Conservation (phyloP, 2,888 invertebrate species). For the Geotrupes spiniger region DNA sequence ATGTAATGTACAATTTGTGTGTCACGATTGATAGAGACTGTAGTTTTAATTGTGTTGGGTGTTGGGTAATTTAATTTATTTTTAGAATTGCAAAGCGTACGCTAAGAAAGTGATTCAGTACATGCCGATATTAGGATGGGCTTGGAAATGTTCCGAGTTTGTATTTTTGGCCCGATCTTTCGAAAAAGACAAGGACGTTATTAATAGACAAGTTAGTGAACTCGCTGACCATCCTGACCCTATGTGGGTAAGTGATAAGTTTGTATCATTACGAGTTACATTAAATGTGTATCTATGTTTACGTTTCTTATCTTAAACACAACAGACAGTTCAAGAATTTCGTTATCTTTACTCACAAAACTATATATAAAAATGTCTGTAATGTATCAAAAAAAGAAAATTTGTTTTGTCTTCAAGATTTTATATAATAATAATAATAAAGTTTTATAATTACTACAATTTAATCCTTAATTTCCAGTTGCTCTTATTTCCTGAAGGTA, state of each 20-base stretch:
- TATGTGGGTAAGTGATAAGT: slow-evolving; percentile 68
- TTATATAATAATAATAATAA: too few species aligned
- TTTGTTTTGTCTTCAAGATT: too few species aligned
- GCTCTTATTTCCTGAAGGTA: slow-evolving; percentile 89
- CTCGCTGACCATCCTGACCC: slow-evolving; percentile 87
- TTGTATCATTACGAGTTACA: too few species aligned
- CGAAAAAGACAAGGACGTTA: slow-evolving; percentile 84
- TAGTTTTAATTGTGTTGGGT: slow-evolving; percentile 4
- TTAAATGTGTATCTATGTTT: too few species aligned
- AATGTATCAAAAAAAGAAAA: too few species aligned
- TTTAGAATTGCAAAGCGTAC: slow-evolving; percentile 90
- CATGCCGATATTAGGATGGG: slow-evolving; percentile 92
- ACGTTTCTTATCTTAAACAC: too few species aligned
- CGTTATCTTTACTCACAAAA: too few species aligned
- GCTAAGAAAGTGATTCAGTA: slow-evolving; percentile 90
- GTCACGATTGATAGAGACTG: too few species aligned
- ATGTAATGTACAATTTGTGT: too few species aligned
- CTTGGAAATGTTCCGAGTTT: slow-evolving; percentile 93
- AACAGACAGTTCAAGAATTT: too few species aligned
- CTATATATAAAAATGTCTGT: too few species aligned
- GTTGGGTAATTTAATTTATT: slow-evolving; percentile 31
- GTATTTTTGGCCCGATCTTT: slow-evolving; percentile 90
- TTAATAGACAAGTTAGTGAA: slow-evolving; percentile 75
- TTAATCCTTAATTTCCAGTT: slow-evolving; percentile 70
- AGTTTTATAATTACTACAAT: too few species aligned